phyloP scores from a whole-genome alignment of 1,140 invertebrate genomes.

The Ylistrum balloti region DNA sequence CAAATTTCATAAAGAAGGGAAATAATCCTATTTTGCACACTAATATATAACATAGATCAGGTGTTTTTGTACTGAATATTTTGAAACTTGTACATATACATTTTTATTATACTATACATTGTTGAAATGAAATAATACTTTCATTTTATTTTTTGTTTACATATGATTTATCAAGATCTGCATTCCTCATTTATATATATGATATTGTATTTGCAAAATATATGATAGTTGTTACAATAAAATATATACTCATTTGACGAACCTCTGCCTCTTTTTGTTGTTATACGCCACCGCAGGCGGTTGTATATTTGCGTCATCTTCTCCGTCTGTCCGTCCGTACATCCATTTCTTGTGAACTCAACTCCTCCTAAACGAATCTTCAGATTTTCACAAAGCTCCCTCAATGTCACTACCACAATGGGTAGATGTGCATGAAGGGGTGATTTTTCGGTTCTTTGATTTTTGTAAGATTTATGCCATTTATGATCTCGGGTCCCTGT shows the following conservation, averaged over 20 bases:
- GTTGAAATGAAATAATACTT: neutral
- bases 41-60: neutral
- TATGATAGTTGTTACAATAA: conserved; percentile 40
- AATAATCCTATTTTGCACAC: neutral
- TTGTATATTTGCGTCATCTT: too few species aligned
- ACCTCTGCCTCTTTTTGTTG: neutral
- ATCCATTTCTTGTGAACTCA: too few species aligned
- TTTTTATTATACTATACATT: neutral
- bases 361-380: too few species aligned
- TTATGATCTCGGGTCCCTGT: too few species aligned
- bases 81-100: neutral
- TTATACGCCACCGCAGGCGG: too few species aligned
- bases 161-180: conserved; percentile 10
- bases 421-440: too few species aligned
- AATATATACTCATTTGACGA: conserved; percentile 6
- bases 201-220: conserved; percentile 39
- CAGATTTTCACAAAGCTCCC: too few species aligned
- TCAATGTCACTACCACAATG: too few species aligned
- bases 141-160: conserved; percentile 28
- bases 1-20: neutral
- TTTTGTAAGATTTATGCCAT: too few species aligned
- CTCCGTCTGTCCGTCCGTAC: too few species aligned
- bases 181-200: conserved; percentile 29
- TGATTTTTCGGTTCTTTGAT: too few species aligned
- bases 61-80: neutral